Evolutionary conservation across 2,797 vertebrate genomes (phyloP), one percentile per base, ranked within the genome.

Genomic region (Cacajao melanocephalus): DNA sequence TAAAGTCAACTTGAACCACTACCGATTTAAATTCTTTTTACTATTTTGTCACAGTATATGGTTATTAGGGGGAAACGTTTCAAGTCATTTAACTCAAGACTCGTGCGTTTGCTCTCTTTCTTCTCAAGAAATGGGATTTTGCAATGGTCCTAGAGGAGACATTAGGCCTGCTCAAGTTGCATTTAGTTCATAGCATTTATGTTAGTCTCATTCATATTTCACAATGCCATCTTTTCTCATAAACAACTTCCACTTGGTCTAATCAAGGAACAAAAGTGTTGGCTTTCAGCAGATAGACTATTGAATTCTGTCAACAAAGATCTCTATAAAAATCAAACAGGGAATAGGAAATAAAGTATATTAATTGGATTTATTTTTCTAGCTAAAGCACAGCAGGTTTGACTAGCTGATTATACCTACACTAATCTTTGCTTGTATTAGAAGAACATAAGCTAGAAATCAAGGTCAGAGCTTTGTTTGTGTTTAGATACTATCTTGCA

Each of bases 191-290:
- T 88, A 57, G n/a, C 11, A 81, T 79, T 87, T 88, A 39, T 46
- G 73, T 36, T 67, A 30, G 44, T 88, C 55, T 88, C 73, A 97
- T 79, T 95, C 67, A 88, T 94, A 92, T 97, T 90, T 97, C 58
- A 91, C 41, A 83, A 36, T 85, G 57, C 24, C n/a, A 87, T 33
- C 14, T 83, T 88, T 95, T 52, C 17, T 44, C 58, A 19, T 72
- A 88, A 92, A 64, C 26, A 94, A 48, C 30, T 95, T 78, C 26
- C 33, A 55, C 36, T 94, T 13, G 24, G 57, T 70, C 57, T 88
- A 24, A 81, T 88, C 28, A 94, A 41, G 14, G 79, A 89, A 72
- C 22, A 90, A 75, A 10, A 78, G 24, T 93, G 30, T 78, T 85
- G 19, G 6, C 79, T 88, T 93, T 26, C 44, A 79, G 26, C 48